A percentile compares a stretch with the other conserved stretches of the same genome.
Conservation (phyloP, 2,113 vertebrate genomes). For the Otis tarda region DNA sequence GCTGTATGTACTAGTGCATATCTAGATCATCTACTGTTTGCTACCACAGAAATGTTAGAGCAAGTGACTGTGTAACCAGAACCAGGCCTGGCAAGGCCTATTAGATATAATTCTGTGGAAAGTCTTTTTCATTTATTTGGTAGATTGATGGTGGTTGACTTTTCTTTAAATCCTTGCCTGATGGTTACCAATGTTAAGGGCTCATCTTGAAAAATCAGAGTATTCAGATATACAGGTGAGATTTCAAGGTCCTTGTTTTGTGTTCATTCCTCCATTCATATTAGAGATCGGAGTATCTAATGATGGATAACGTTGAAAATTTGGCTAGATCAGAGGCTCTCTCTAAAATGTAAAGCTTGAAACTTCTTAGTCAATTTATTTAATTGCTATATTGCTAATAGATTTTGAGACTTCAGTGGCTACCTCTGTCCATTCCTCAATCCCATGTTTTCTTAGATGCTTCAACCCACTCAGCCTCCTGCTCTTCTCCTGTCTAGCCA, state of each 20-base stretch:
- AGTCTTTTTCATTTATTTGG: neutral
- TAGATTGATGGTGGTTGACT: neutral
- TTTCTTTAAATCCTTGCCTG: neutral
- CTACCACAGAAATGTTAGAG: neutral
- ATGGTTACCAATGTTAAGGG: neutral
- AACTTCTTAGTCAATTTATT: neutral
- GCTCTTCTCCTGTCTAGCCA: neutral
- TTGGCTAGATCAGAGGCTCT: neutral
- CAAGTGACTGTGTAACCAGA: neutral
- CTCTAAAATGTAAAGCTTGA: neutral
- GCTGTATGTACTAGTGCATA: neutral
- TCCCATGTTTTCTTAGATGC: neutral
- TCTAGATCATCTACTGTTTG: neutral
- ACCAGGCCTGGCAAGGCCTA: neutral
- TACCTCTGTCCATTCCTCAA: neutral
- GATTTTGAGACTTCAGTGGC: neutral
- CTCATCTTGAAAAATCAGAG: neutral
- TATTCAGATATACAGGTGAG: neutral
- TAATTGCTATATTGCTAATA: neutral
- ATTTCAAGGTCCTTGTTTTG: neutral
- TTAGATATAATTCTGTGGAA: neutral
- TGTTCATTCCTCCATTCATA: neutral
- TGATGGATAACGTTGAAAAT: neutral
- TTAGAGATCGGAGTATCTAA: neutral
- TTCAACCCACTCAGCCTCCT: neutral